Conservation (phyloP, 1,140 invertebrate genomes). For the Branchinecta lynchi region DNA sequence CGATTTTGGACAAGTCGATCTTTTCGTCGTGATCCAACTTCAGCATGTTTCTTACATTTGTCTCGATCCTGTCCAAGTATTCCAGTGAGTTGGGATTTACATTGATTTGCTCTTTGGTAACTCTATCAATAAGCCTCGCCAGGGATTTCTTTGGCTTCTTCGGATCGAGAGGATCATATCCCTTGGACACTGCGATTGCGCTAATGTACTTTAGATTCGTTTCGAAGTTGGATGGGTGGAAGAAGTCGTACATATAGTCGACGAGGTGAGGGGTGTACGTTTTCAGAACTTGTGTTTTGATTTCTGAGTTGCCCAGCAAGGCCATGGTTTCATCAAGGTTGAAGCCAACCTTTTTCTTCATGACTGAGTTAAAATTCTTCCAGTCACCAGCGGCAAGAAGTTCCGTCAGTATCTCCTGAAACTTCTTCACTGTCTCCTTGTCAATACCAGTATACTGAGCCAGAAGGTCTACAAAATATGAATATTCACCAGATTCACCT, state of each 20-base stretch:
- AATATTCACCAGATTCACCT: background rate
- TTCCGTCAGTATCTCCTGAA: background rate
- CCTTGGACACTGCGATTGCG: background rate
- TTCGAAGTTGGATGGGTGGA: background rate
- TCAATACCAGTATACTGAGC: background rate
- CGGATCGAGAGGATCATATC: background rate
- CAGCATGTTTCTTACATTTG: background rate
- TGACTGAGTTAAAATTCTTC: background rate
- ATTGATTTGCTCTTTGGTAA: background rate
- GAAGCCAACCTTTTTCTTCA: background rate
- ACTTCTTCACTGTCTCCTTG: background rate
- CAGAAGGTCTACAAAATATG: background rate
- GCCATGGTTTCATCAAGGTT: background rate
- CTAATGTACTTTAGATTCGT: background rate
- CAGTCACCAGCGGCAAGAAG: background rate
- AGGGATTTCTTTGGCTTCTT: background rate
- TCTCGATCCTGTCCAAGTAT: background rate
- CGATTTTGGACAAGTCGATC: background rate
- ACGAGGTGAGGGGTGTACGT: background rate
- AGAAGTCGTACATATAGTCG: background rate
- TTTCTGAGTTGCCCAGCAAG: background rate
- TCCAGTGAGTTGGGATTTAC: background rate
- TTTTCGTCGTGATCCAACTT: background rate
- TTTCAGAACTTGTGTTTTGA: background rate
- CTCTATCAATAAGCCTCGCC: background rate